A percentile compares a stretch with the other conserved stretches of the same genome.
Evolutionary conservation across 2,888 invertebrate genomes (phyloP).

Genomic region (Microdon myrmicae): DNA sequence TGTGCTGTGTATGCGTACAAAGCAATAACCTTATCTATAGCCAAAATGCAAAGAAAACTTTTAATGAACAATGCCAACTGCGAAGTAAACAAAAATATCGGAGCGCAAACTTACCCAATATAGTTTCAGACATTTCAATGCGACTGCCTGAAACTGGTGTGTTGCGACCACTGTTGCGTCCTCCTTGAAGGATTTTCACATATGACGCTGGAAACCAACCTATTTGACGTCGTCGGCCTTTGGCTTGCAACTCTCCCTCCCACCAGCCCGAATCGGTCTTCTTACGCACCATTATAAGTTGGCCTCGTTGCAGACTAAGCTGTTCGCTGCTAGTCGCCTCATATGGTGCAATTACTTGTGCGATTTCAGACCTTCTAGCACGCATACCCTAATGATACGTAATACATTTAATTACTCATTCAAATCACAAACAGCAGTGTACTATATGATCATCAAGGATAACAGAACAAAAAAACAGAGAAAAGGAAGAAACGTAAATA

Average conservation of each 20-base stretch:
- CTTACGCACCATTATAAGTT: conserved; percentile 94
- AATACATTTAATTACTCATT: conserved; percentile 6
- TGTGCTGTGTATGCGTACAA: conserved; percentile 93
- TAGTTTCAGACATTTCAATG: conserved; percentile 71
- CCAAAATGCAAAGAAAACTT: conserved; percentile 43
- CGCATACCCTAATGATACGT: conserved; percentile 69
- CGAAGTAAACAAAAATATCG: not conserved
- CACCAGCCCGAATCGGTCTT: conserved; percentile 99
- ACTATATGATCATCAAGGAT: conserved; percentile 16
- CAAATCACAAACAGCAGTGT: conserved; percentile 5
- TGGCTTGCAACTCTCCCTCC: conserved; percentile 97
- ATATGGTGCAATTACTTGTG: conserved; percentile 92
- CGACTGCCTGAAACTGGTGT: conserved; percentile 79
- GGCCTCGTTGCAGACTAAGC: conserved; percentile 87
- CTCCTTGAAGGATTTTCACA: conserved; percentile 83
- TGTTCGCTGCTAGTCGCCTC: conserved; percentile 93
- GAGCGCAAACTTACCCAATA: conserved; percentile 59
- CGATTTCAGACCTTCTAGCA: conserved; percentile 88
- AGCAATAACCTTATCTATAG: conserved; percentile 91
- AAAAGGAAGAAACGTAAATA: conserved; percentile 16
- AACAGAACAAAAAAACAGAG: conserved; percentile 19
- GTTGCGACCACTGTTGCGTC: conserved; percentile 76
- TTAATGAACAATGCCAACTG: not conserved
- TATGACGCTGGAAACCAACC: conserved; percentile 99
- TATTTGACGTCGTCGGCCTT: conserved; percentile 88